Evolutionary conservation across 92 coral and sea anemone species (phyloP).

Genomic region (Desmophyllum pertusum): DNA sequence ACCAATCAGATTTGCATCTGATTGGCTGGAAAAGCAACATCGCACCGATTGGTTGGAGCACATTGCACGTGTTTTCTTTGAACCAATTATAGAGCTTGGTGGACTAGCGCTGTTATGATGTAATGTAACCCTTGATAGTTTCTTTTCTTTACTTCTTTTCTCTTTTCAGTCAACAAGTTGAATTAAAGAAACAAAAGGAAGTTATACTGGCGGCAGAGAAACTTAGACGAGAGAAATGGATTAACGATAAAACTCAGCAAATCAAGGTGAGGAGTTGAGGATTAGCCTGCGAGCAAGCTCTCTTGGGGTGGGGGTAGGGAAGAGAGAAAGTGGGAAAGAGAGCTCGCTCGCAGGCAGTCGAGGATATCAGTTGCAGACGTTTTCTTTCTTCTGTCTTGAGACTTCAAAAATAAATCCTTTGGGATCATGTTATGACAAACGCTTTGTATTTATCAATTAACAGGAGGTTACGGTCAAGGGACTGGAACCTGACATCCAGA

Average conservation of each 20-base stretch:
- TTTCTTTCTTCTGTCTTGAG: too few relatives aligned
- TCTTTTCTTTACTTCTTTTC: not conserved
- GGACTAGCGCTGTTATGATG: not conserved
- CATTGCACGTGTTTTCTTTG: not conserved
- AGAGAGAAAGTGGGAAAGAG: too few relatives aligned
- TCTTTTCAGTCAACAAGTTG: slow-evolving; percentile 79
- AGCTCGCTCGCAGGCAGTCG: too few relatives aligned
- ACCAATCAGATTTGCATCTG: not conserved
- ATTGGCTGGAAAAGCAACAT: not conserved
- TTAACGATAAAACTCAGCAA: slow-evolving; percentile 95
- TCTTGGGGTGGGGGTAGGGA: too few relatives aligned
- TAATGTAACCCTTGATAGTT: not conserved
- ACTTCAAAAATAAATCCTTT: too few relatives aligned
- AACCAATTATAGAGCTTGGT: not conserved
- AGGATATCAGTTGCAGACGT: not conserved
- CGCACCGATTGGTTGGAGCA: not conserved
- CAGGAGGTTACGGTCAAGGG: slow-evolving; percentile 99
- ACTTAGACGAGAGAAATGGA: slow-evolving; percentile 96
- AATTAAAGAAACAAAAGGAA: slow-evolving; percentile 93
- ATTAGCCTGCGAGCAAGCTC: not conserved
- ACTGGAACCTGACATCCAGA: slow-evolving; percentile 97
- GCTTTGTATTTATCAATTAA: not conserved
- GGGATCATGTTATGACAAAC: not conserved
- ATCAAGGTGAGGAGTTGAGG: slow-evolving; percentile 65
- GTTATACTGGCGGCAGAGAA: slow-evolving; percentile 92